These are phyloP conservation scores for Exaiptasia diaphana DNA, from an alignment of 64 coral and sea anemone genomes.

Conservation along the genomic window DNA sequence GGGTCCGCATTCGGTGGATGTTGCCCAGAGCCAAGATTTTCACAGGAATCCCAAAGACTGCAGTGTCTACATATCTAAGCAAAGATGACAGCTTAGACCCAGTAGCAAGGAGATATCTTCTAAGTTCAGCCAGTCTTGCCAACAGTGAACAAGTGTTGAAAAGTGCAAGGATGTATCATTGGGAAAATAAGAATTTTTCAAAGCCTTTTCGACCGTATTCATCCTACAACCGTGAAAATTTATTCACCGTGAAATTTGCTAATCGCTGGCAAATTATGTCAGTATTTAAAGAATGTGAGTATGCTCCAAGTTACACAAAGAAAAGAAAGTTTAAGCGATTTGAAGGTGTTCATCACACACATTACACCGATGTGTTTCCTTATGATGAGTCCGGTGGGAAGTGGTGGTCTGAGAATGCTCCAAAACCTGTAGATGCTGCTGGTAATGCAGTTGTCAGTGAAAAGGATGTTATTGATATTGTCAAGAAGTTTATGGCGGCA, in stretches of 20 bases:
- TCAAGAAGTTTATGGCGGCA: conserved; percentile 13
- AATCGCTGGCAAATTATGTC: no score
- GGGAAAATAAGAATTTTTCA: not conserved
- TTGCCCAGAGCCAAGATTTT: not conserved
- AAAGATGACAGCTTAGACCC: not conserved
- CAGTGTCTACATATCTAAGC: conserved; percentile 1
- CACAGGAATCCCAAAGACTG: not conserved
- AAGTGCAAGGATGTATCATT: not conserved
- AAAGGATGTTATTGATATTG: conserved; percentile 21
- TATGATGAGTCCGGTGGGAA: conserved; percentile 52
- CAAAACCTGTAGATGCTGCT: no score
- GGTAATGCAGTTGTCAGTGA: conserved; percentile 48
- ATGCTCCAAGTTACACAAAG: conserved; percentile 16
- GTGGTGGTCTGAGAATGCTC: conserved; percentile 30
- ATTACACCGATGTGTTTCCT: conserved; percentile 72
- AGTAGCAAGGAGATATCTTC: not conserved
- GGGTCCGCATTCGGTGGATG: conserved; percentile 19
- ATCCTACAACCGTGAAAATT: no score
- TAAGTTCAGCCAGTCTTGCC: conserved; percentile 3
- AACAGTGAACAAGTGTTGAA: not conserved
- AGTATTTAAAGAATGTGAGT: no score
- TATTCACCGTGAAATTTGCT: no score
- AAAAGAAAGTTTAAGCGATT: conserved; percentile 39
- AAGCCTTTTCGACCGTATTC: no score
- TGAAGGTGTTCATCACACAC: conserved; percentile 63